Evolutionary conservation across 2,797 vertebrate genomes (phyloP).

Genomic region (Iguana delicatissima): DNA sequence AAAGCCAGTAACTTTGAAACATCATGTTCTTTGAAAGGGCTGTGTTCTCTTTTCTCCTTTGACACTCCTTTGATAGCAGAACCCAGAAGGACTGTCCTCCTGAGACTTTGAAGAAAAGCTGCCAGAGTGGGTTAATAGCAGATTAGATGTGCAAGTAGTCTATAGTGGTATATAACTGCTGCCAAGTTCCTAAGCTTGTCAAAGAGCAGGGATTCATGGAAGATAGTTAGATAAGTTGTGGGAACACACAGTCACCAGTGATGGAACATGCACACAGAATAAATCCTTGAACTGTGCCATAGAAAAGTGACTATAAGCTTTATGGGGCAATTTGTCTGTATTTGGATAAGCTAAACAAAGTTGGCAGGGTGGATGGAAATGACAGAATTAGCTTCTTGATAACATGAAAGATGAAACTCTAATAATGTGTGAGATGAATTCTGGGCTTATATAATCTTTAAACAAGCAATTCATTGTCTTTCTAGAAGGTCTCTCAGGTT

Average conservation of each 20-base stretch:
- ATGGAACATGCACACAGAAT: neutral
- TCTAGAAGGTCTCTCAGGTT: slow-evolving; percentile 96
- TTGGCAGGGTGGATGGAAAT: no score
- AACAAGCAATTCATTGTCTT: slow-evolving; percentile 52
- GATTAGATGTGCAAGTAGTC: neutral
- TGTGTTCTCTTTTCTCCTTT: no score
- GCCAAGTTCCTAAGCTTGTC: neutral
- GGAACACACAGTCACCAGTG: no score
- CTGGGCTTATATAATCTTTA: neutral
- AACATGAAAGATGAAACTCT: neutral
- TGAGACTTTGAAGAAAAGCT: neutral
- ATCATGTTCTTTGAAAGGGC: no score
- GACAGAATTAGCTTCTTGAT: neutral
- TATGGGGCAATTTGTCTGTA: neutral
- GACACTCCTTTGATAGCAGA: neutral
- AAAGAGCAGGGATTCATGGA: neutral
- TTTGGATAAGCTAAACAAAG: neutral
- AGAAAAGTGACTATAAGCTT: neutral
- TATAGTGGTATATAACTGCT: neutral
- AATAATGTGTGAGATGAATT: neutral
- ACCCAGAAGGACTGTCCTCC: neutral
- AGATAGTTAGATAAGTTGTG: neutral
- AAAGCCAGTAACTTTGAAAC: no score
- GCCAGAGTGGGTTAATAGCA: neutral
- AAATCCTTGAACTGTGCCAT: neutral